A percentile compares a stretch with the other conserved stretches of the same genome.
phyloP scores from a whole-genome alignment of 1,140 invertebrate species.

The Pissodes strobi region DNA sequence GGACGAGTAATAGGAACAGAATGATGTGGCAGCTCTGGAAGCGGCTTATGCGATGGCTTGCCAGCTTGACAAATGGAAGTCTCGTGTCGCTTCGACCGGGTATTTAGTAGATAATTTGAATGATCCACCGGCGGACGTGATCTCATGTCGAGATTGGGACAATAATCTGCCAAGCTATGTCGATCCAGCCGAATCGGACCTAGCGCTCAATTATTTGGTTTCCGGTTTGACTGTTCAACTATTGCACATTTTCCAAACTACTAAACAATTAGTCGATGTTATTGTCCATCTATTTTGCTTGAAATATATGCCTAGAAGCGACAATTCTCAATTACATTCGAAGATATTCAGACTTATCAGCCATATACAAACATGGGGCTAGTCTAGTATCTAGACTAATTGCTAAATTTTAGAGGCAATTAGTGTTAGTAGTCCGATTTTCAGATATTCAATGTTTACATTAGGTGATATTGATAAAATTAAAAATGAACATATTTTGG shows the following conservation, averaged over 20 bases:
- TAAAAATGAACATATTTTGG: no score
- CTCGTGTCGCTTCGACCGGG: slow-evolving; percentile 42
- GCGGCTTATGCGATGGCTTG: slow-evolving; percentile 35
- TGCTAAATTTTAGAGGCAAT: no score
- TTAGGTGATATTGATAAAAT: no score
- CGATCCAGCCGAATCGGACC: slow-evolving; percentile 22
- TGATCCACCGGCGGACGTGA: slow-evolving; percentile 41
- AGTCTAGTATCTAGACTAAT: no score
- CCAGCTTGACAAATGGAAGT: slow-evolving; percentile 47
- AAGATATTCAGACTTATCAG: no score
- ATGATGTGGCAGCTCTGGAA: slow-evolving; percentile 37
- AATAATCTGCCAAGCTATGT: slow-evolving; percentile 30
- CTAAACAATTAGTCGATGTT: background rate
- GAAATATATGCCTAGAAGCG: no score
- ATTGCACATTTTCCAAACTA: slow-evolving; percentile 22
- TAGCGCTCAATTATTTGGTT: slow-evolving; percentile 34
- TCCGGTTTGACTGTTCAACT: slow-evolving; percentile 20
- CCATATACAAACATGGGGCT: background rate
- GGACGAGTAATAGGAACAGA: slow-evolving; percentile 32
- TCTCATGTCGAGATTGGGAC: slow-evolving; percentile 37
- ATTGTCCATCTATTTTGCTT: no score
- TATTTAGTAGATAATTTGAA: slow-evolving; percentile 49
- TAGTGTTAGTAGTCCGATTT: no score
- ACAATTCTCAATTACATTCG: no score
- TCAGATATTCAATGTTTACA: no score